Evolutionary conservation across 2,113 vertebrate genomes (phyloP).

Genomic region (Chamaetylas fuelleborni): DNA sequence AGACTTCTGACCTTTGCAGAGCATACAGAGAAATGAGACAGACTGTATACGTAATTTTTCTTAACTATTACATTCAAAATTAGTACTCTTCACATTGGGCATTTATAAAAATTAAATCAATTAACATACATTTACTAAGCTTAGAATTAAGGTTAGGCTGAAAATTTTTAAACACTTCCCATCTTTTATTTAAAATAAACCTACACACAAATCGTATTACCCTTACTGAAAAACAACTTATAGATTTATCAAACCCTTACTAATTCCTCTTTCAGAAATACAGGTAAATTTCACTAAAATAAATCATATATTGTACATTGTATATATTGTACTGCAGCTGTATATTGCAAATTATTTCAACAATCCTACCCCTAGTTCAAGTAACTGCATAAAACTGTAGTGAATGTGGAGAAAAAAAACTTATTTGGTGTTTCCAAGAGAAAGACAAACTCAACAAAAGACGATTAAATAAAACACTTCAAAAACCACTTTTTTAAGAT

Average conservation of each 20-base stretch:
- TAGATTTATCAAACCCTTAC: background rate
- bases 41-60: accelerated
- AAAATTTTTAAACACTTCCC: background rate
- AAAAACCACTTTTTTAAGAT: background rate
- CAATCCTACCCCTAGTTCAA: background rate
- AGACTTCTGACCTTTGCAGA: background rate
- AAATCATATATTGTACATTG: background rate
- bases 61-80: background rate
- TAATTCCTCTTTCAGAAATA: background rate
- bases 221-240: background rate
- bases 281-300: background rate
- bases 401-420: background rate
- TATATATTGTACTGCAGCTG: background rate
- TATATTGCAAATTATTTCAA: background rate
- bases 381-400: background rate
- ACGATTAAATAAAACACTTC: background rate
- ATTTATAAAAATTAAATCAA: background rate
- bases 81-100: background rate
- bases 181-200: background rate
- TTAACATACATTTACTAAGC: background rate
- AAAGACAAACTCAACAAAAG: background rate
- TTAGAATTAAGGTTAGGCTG: background rate
- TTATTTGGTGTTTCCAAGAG: background rate
- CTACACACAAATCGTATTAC: background rate
- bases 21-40: background rate